phyloP scores from a whole-genome alignment of 2,113 vertebrate species.

The Perccottus glenii region DNA sequence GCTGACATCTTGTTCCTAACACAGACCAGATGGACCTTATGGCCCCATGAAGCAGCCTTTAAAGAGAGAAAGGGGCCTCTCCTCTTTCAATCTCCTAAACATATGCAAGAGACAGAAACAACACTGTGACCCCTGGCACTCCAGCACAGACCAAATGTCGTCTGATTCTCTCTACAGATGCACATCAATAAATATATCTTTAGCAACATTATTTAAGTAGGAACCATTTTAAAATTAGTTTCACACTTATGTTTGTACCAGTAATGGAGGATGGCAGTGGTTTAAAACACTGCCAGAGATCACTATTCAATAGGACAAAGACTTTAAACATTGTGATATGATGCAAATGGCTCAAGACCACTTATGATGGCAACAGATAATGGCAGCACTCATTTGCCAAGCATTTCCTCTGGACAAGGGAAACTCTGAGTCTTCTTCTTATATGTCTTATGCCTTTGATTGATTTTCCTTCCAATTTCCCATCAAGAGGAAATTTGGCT shows the following conservation, averaged over 20 bases:
- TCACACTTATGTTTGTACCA: no score
- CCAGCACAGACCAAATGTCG: conserved; percentile 17
- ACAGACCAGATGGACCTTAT: conserved; percentile 67
- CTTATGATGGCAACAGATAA: not conserved
- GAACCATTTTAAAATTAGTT: not conserved
- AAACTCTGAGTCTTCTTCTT: conserved; percentile 23
- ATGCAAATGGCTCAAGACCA: not conserved
- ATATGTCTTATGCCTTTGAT: conserved; percentile 48
- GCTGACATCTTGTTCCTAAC: conserved; percentile 74
- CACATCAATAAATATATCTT: not conserved
- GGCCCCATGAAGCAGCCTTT: conserved; percentile 30
- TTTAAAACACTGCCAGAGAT: no score
- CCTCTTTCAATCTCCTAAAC: conserved; percentile 24
- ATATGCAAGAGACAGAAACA: conserved; percentile 55
- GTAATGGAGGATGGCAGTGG: no score
- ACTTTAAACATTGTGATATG: no score
- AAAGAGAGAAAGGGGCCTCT: conserved; percentile 45
- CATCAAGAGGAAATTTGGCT: conserved; percentile 47
- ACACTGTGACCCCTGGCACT: conserved; percentile 37
- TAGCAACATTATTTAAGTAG: not conserved
- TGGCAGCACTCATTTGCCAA: not conserved
- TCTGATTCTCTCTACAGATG: conserved; percentile 3
- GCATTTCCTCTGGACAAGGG: not conserved
- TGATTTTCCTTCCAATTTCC: conserved; percentile 62
- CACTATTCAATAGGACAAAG: no score